These are phyloP conservation scores for Alligator sinensis DNA, from an alignment of 2,113 vertebrate species.

Conservation along the genomic window DNA sequence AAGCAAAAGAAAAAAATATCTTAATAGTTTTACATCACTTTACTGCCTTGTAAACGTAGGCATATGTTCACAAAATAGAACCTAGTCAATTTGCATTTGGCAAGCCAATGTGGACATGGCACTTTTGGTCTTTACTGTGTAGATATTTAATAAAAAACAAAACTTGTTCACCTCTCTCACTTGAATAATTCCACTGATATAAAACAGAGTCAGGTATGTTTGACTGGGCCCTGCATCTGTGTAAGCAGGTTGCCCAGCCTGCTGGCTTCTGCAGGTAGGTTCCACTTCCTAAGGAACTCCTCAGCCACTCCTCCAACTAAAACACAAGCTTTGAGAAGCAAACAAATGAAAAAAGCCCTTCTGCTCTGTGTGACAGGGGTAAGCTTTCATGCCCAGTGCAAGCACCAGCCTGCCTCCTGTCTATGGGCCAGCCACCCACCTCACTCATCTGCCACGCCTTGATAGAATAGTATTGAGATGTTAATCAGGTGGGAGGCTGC, in stretches of 20 bases:
- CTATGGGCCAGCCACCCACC: no score
- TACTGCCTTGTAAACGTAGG: not conserved
- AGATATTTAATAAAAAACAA: not conserved
- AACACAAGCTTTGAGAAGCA: no score
- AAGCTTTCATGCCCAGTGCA: no score
- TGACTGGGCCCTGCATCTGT: conserved; percentile 23
- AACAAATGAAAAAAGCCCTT: no score
- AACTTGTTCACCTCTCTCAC: not conserved
- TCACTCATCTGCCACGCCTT: no score
- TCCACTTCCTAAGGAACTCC: no score
- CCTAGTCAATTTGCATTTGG: not conserved
- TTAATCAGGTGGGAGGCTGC: no score
- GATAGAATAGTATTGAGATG: no score
- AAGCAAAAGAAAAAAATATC: not conserved
- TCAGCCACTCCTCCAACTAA: no score
- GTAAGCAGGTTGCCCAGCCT: not conserved
- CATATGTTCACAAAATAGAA: not conserved
- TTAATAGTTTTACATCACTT: not conserved
- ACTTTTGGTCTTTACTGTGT: not conserved
- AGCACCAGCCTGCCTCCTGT: no score
- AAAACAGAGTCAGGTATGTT: not conserved
- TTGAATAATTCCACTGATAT: not conserved
- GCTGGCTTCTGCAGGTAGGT: no score
- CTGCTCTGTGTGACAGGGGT: no score
- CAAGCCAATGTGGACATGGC: not conserved